Evolutionary conservation across 2,888 invertebrate genomes (phyloP).

Genomic region (Andrena haemorrhoa): DNA sequence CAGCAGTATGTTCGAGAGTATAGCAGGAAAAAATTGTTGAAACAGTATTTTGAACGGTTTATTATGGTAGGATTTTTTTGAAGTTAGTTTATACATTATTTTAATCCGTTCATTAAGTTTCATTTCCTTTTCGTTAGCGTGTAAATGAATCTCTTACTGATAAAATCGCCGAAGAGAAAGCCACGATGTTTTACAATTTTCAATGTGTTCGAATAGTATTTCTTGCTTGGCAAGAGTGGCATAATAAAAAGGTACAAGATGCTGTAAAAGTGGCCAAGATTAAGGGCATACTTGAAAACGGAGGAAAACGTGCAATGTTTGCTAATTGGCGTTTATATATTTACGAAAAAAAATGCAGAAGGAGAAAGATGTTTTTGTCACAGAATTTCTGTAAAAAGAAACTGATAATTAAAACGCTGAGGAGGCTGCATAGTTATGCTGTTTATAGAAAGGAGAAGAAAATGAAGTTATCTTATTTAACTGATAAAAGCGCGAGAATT

Average conservation of each 20-base stretch:
- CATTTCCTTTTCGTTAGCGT: slow-evolving; percentile 48
- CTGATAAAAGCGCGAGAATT: slow-evolving; percentile 38
- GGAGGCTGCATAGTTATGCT: slow-evolving; percentile 53
- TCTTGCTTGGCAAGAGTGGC: slow-evolving; percentile 54
- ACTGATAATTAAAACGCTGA: slow-evolving; percentile 40
- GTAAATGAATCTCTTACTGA: slow-evolving; percentile 29
- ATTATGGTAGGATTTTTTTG: slow-evolving; percentile 49
- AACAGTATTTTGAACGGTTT: slow-evolving; percentile 53
- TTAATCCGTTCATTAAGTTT: slow-evolving; percentile 7
- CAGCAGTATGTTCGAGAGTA: slow-evolving; percentile 24
- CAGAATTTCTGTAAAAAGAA: slow-evolving; percentile 56
- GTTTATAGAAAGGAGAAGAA: slow-evolving; percentile 63
- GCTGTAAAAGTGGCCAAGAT: slow-evolving; percentile 27
- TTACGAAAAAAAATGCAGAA: slow-evolving; percentile 67
- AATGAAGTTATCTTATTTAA: slow-evolving; percentile 50
- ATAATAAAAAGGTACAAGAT: slow-evolving; percentile 22
- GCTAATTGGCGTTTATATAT: slow-evolving; percentile 65
- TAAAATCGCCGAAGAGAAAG: slow-evolving; percentile 36
- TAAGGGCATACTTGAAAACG: slow-evolving; percentile 35
- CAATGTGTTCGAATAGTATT: slow-evolving; percentile 50
- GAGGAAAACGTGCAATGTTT: slow-evolving; percentile 39
- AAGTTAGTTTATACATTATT: neutral
- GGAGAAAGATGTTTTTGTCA: slow-evolving; percentile 55
- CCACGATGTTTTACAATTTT: slow-evolving; percentile 20
- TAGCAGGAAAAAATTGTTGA: slow-evolving; percentile 48